These are phyloP conservation scores for Anagrus nilaparvatae DNA, from an alignment of 1,140 invertebrate genomes.

Conservation along the genomic window DNA sequence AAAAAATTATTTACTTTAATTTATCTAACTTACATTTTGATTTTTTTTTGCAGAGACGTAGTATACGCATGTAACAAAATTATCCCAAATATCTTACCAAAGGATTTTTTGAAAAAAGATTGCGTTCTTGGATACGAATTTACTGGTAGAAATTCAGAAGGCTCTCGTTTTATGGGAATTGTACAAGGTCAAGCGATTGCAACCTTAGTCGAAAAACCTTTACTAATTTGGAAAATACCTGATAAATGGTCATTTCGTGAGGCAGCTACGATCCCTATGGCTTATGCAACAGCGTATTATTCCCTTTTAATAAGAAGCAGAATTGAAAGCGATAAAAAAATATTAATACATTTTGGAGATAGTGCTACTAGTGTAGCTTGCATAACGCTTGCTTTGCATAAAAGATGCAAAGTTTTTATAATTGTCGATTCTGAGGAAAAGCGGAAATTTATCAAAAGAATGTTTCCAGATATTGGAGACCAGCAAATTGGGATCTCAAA, in stretches of 20 bases:
- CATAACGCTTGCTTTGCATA: slow-evolving; percentile 53
- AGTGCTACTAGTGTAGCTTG: slow-evolving; percentile 71
- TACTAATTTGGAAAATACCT: slow-evolving; percentile 61
- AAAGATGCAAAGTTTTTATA: slow-evolving; percentile 53
- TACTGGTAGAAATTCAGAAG: slow-evolving; percentile 42
- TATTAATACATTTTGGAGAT: slow-evolving; percentile 60
- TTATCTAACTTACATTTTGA: too few relatives aligned
- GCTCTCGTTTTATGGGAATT: slow-evolving; percentile 60
- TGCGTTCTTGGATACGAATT: slow-evolving; percentile 63
- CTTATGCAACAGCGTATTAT: slow-evolving; percentile 74
- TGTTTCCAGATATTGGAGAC: slow-evolving; percentile 52
- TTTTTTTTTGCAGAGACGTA: too few relatives aligned
- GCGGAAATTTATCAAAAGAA: slow-evolving; percentile 48
- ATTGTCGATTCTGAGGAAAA: slow-evolving; percentile 58
- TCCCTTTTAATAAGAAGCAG: slow-evolving; percentile 53
- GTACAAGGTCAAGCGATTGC: slow-evolving; percentile 38
- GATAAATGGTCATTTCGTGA: slow-evolving; percentile 70
- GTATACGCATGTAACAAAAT: too few relatives aligned
- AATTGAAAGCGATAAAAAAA: too few relatives aligned
- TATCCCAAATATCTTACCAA: too few relatives aligned
- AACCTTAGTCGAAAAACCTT: slow-evolving; percentile 35
- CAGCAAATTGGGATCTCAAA: slow-evolving; percentile 59
- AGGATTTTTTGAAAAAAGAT: too few relatives aligned
- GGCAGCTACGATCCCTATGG: slow-evolving; percentile 74
- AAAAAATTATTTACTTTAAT: too few relatives aligned